Base-by-base conservation (phyloP, 2,797 vertebrate species). In the Hylomyscus alleni region DNA sequence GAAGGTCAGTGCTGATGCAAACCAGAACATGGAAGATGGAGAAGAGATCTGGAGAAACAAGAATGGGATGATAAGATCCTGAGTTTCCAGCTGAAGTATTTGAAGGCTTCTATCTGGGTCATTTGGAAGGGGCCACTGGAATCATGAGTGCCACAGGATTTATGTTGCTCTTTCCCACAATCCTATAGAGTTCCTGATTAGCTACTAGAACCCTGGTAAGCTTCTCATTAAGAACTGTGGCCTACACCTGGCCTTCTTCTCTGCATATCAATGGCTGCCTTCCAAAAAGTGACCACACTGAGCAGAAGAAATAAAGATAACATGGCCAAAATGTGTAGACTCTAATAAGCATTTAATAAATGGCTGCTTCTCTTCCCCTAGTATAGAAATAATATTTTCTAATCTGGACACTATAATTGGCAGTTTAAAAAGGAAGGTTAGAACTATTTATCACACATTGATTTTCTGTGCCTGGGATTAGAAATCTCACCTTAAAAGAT, bases 371-470 rank as follows among this genome's bases (percentile, higher is more conserved):
- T 91, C 14, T 44, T 86, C 37, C 19, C 19, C 93, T 75, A 29
- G 95, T 94, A 95, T 90, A 65, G 69, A 96, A 95, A 93, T 90
- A 84, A 82, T 95, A 96, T 73, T 94, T 85, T 95, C 89, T 92
- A 87, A 95, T 86, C 78, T 95, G 91, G 80, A 96, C 37, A 97
- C 75, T 92, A 87, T 87, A 96, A 93, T 37, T 91, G 65, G 69
- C 92, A 44, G 83, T 80, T 96, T 96, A 92, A 95, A 76, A 95
- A 91, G 75, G 24, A 67, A 95, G 47, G 86, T 62, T 95, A 92
- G 80, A 93, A 95, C 34, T 96, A 83, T 97, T 93, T 89, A 76
- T 97, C 96, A 96, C 94, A 60, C 65, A 93, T 93, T 93, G 96
- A 98, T 97, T 97, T 95, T 89, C 89, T 85, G 94, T 7, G 92